These are phyloP conservation scores for Triplophysa dalaica DNA, from an alignment of 2,113 vertebrate species.

Conservation along the genomic window DNA sequence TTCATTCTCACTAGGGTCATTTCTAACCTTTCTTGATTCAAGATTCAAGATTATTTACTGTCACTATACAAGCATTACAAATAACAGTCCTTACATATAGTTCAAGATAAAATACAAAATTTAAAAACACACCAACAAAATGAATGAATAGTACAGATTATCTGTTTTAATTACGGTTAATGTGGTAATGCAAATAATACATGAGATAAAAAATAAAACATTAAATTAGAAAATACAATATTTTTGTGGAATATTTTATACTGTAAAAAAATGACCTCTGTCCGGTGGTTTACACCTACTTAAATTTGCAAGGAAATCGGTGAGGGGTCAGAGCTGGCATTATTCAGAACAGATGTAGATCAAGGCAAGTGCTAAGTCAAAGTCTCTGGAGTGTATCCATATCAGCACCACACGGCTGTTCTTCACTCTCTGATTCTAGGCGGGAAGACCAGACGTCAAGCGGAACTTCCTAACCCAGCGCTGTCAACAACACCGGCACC, in stretches of 20 bases:
- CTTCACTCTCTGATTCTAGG: constrained; percentile 45
- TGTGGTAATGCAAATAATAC: too few relatives aligned
- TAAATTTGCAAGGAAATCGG: constrained; percentile 91
- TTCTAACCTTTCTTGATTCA: constrained; percentile 4
- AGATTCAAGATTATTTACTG: too few relatives aligned
- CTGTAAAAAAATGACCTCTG: constrained; percentile 74
- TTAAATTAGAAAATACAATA: too few relatives aligned
- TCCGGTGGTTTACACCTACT: constrained; percentile 86
- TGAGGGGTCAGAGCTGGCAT: constrained; percentile 82
- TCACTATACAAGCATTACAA: too few relatives aligned
- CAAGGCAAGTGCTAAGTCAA: constrained; percentile 67
- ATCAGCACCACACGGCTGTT: constrained; percentile 66
- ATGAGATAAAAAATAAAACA: too few relatives aligned
- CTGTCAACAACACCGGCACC: constrained; percentile 61
- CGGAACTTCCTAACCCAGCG: constrained; percentile 40
- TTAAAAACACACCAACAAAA: too few relatives aligned
- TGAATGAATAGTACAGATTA: too few relatives aligned
- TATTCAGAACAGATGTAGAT: constrained; percentile 93
- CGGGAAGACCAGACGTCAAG: constrained; percentile 42
- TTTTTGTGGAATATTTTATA: constrained; percentile 65
- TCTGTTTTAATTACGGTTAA: too few relatives aligned
- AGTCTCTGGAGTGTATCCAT: constrained; percentile 69
- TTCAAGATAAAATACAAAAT: too few relatives aligned
- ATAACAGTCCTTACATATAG: too few relatives aligned
- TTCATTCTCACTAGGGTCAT: not conserved